Evolutionary conservation across 2,888 invertebrate species (phyloP).

Genomic region (Adelphocoris suturalis): DNA sequence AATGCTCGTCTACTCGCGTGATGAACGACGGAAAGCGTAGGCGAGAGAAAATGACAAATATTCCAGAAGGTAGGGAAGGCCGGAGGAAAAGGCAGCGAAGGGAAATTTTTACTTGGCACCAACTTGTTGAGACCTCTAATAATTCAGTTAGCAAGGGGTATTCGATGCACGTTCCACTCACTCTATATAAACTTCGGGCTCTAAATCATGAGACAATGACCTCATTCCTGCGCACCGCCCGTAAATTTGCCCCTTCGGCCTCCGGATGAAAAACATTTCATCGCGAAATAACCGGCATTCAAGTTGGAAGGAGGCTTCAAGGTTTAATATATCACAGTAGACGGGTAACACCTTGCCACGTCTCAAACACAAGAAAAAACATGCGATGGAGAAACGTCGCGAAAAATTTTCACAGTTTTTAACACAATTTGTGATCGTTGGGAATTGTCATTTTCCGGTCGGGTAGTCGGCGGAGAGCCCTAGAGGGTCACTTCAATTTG

Average conservation of each 20-base stretch:
- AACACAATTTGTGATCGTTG: background rate
- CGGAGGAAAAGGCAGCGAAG: background rate
- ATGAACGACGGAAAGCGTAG: background rate
- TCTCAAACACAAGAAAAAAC: background rate
- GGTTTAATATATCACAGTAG: slow-evolving; percentile 29
- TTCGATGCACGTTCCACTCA: slow-evolving; percentile 64
- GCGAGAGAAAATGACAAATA: slow-evolving; percentile 11
- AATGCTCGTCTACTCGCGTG: background rate
- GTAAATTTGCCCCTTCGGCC: slow-evolving; percentile 24
- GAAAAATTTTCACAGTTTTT: background rate
- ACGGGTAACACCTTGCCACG: background rate
- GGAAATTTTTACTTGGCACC: slow-evolving; percentile 58
- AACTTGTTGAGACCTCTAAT: slow-evolving; percentile 68
- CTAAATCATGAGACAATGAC: slow-evolving; percentile 60
- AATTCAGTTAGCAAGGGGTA: slow-evolving; percentile 66
- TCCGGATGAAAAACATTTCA: slow-evolving; percentile 34
- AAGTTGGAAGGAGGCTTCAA: background rate
- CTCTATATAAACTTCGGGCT: slow-evolving; percentile 52
- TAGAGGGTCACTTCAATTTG: slow-evolving; percentile 28
- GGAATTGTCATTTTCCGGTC: slow-evolving; percentile 23
- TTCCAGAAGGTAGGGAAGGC: background rate
- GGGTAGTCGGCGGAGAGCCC: background rate
- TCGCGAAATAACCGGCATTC: slow-evolving; percentile 52
- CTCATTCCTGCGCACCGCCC: slow-evolving; percentile 51
- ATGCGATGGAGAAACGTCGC: background rate